Base-by-base conservation (phyloP, 2,113 vertebrate species). In the Oenanthe melanoleuca region DNA sequence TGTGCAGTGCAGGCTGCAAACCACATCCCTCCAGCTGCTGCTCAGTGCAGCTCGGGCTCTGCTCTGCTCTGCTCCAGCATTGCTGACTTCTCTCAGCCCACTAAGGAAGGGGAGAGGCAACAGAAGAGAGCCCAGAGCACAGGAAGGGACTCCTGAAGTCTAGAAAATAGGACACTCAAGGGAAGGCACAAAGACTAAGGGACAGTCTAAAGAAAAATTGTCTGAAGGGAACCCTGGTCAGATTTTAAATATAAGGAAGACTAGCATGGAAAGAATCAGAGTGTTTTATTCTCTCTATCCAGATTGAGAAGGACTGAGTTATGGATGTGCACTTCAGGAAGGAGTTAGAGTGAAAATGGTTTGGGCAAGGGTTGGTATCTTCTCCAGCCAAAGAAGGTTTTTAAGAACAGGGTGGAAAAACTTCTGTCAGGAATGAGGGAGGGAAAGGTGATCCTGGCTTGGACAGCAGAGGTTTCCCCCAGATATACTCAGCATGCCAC, bases 41-140 rank as follows among this genome's bases (percentile, higher is more conserved):
- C 70, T 57, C 1, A 0, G 29, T 3, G 65, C 57, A 71, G 17
- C 28, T 6, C 2, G 1, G 49, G 45, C 37, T n/a, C 47, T 52
- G 31, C 49, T 26, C 50, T 37, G 49, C 60, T n/a, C 47, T 42
- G 47, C 56, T 37, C n/a, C 44, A 45, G 49, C 59, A 38, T 1
- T 56, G 49, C 81, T 56, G 28, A 2, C 34, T 75, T 34, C 69
- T n/a, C 81, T 14, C n/a, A 2, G 22, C 57, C 47, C 0, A 1
- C 42, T n/a, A 4, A 50, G 42, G 52, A 52, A 37, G 47, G 53
- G 11, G 25, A 23, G 47, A 80, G 33, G 17, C 2, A 7, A 24
- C 5, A 28, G 34, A 23, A 49, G 17, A 44, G 47, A 84, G 13
- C 33, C 19, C 28, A 31, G 63, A 44, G 38, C 52, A 42, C 60